Conservation (phyloP, 2,888 invertebrate genomes). For the Drosophila ezoana region DNA sequence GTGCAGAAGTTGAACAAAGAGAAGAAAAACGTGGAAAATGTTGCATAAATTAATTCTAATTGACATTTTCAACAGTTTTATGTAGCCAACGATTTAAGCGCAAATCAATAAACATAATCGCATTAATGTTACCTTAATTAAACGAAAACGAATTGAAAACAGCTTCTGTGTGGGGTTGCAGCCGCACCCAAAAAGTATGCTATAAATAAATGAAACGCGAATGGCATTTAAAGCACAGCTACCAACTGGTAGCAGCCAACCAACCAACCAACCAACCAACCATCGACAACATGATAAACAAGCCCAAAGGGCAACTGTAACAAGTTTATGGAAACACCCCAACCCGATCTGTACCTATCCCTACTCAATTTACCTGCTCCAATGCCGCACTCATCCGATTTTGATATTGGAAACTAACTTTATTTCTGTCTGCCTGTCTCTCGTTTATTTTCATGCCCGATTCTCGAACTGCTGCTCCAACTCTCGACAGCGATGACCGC, state of each 20-base stretch:
- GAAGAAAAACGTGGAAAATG: constrained; percentile 2
- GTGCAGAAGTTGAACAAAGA: neutral
- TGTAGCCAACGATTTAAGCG: constrained; percentile 45
- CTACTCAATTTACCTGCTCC: neutral
- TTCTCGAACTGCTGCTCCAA: constrained; percentile 38
- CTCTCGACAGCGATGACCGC: constrained; percentile 89
- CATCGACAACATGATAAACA: constrained; percentile 38
- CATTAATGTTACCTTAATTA: constrained; percentile 64
- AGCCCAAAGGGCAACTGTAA: constrained; percentile 34
- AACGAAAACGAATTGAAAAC: constrained; percentile 56
- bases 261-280: neutral
- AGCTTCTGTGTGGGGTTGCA: constrained; percentile 29
- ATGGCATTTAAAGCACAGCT: constrained; percentile 48
- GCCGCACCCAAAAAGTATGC: constrained; percentile 35
- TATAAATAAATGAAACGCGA: constrained; percentile 48
- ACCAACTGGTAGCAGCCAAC: constrained; percentile 1
- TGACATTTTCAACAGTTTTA: constrained; percentile 63
- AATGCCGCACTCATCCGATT: constrained; percentile 28
- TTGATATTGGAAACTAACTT: constrained; percentile 55
- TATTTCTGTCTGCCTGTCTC: constrained; percentile 42
- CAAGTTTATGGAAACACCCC: constrained; percentile 16
- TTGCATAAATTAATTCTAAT: constrained; percentile 65
- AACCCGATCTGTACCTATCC: neutral
- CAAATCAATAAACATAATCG: constrained; percentile 63
- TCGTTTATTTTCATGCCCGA: constrained; percentile 62